Evolutionary conservation across 1,140 invertebrate species (phyloP).

Genomic region (Trichogramma pretiosum): DNA sequence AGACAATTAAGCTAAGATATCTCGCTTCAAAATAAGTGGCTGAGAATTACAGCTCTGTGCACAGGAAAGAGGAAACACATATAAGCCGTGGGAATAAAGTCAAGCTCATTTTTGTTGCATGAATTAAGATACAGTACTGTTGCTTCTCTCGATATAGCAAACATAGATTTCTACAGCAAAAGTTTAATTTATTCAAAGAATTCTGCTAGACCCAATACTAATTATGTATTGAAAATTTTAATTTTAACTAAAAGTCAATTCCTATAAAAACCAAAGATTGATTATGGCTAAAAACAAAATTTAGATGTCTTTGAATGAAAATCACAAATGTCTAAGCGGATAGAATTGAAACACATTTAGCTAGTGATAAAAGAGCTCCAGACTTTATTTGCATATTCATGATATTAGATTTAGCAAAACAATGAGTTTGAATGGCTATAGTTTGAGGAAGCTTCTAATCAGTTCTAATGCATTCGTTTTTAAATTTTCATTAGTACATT

Average conservation of each 20-base stretch:
- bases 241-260: too few relatives aligned
- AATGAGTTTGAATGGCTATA: conserved; percentile 12
- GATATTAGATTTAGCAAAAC: conserved; percentile 22
- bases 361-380: background rate
- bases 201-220: too few relatives aligned
- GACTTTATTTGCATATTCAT: conserved; percentile 21
- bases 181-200: too few relatives aligned
- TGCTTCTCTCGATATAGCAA: conserved; percentile 10
- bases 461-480: background rate
- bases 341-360: conserved; percentile 1
- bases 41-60: conserved; percentile 24
- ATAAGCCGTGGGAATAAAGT: conserved; percentile 23
- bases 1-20: conserved; percentile 27
- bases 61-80: conserved; percentile 27
- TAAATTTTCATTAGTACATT: background rate
- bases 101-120: conserved; percentile 24
- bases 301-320: too few relatives aligned
- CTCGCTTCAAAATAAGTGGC: conserved; percentile 20
- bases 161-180: background rate
- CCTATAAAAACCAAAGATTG: too few relatives aligned
- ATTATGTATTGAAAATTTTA: too few relatives aligned
- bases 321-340: background rate
- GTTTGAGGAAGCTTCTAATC: background rate
- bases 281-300: too few relatives aligned
- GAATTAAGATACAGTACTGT: conserved; percentile 16